Base-by-base conservation (phyloP, 2,113 vertebrate species). In the Zonotrichia leucophrys region DNA sequence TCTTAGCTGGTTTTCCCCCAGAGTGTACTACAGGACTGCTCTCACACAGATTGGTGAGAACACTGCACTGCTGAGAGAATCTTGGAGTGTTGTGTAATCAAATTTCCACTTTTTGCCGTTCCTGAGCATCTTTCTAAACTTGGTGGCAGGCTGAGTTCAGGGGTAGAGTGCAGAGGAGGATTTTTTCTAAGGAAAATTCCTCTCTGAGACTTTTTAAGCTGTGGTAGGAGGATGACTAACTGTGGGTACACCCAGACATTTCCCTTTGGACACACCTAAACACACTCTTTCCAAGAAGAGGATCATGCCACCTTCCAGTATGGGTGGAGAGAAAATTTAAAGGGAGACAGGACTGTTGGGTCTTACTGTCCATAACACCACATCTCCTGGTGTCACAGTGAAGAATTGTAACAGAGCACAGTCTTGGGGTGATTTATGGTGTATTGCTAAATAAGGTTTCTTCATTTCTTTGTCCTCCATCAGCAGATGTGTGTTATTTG, bases 261-360 rank as follows among this genome's bases (percentile, higher is more conserved):
- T 96, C 96, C 95, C 90, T 84, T 89, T 66, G 77, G 89, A 92
- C 95, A 92, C 95, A 96, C 95, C 89, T 96, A 91, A 91, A 41
- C 77, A 44, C 76, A 87, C 60, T 76, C 96, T 97, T 94, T 95
- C 92, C 94, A 97, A 95, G 96, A 95, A 94, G 95, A 95, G 37
- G 66, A 96, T 95, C 95, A 92, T 94, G 88, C 96, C 93, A 94
- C 92, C 94, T 81, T 96, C 49, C 83, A 89, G 9, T 68, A 62
- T 68, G 88, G 88, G 93, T 60, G 90, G 94, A 93, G 95, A 83
- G 66, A 87, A 72, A 69, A 84, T 64, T 86, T 90, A 63, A 95
- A 95, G 76, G 73, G 60, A 78, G 75, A 82, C 18, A 28, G 47
- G 46, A 37, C 56, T 70, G 10, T 47, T 88, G 76, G 16, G 13